Evolutionary conservation across 2,888 invertebrate genomes (phyloP).

Genomic region (Dryobotodes eremita): DNA sequence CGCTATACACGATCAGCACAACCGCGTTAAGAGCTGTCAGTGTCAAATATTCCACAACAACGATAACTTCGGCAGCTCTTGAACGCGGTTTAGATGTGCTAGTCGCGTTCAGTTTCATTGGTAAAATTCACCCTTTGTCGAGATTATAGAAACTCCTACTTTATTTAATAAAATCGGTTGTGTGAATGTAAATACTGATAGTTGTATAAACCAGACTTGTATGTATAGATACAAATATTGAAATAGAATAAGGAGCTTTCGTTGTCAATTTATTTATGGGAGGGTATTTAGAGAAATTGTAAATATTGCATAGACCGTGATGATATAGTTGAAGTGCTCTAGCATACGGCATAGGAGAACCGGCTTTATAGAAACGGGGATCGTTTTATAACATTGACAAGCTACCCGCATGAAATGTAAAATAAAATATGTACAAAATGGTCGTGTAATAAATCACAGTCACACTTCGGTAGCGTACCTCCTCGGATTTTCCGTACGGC

Average conservation of each 20-base stretch:
- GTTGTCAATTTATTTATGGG: conserved; percentile 79
- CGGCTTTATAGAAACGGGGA: background rate
- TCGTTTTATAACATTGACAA: conserved; percentile 60
- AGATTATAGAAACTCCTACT: conserved; percentile 75
- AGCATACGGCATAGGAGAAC: conserved; percentile 57
- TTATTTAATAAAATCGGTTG: conserved; percentile 83
- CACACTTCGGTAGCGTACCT: conserved; percentile 45
- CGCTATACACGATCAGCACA: no score
- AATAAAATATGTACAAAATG: conserved; percentile 61
- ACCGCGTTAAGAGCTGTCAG: no score
- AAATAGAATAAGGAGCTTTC: conserved; percentile 77
- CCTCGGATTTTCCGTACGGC: conserved; percentile 17
- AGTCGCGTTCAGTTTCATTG: no score
- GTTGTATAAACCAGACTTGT: conserved; percentile 73
- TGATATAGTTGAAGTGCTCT: conserved; percentile 57
- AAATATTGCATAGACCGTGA: conserved; percentile 72
- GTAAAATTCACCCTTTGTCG: no score
- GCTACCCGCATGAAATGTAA: conserved; percentile 47
- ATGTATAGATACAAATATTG: conserved; percentile 73
- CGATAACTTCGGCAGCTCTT: no score
- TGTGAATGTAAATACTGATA: conserved; percentile 85
- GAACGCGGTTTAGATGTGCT: no score
- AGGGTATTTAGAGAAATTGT: conserved; percentile 75
- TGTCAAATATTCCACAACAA: no score
- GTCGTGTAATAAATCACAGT: conserved; percentile 57